Percentiles rank a stretch among this genome's conserved stretches.
phyloP scores from a whole-genome alignment of 2,888 invertebrate species.

The Limnephilus marmoratus region DNA sequence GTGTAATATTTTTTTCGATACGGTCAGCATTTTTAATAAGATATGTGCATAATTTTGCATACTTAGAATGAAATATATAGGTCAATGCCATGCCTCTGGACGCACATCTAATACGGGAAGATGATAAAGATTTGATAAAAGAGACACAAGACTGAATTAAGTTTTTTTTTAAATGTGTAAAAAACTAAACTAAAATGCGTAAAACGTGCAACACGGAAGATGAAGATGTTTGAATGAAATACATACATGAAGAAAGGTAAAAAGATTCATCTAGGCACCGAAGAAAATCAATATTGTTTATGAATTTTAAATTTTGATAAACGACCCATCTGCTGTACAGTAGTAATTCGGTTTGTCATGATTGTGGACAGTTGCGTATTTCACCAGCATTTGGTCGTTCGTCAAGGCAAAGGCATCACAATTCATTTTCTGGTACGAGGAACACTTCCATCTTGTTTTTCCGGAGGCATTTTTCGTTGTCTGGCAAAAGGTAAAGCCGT shows the following conservation, averaged over 20 bases:
- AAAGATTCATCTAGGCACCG: too few relatives aligned
- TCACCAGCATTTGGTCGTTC: slow-evolving; percentile 59
- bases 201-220: not conserved
- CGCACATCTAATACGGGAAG: not conserved
- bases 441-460: slow-evolving; percentile 61
- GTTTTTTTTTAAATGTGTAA: not conserved
- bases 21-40: too few relatives aligned
- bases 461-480: not conserved
- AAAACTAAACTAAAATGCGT: not conserved
- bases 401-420: slow-evolving; percentile 17
- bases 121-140: not conserved
- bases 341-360: not conserved
- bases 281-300: not conserved
- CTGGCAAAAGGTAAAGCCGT: slow-evolving; percentile 49
- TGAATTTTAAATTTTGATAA: slow-evolving; percentile 15
- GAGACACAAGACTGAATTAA: not conserved
- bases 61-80: too few relatives aligned
- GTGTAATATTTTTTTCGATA: too few relatives aligned
- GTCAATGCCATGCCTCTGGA: too few relatives aligned
- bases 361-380: not conserved
- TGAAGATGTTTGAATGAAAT: not conserved
- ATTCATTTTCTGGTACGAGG: slow-evolving; percentile 41
- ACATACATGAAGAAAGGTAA: not conserved
- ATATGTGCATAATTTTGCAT: too few relatives aligned
- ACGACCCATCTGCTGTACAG: not conserved